Conservation (phyloP, 2,113 vertebrate genomes). For the Ciconia stormi region DNA sequence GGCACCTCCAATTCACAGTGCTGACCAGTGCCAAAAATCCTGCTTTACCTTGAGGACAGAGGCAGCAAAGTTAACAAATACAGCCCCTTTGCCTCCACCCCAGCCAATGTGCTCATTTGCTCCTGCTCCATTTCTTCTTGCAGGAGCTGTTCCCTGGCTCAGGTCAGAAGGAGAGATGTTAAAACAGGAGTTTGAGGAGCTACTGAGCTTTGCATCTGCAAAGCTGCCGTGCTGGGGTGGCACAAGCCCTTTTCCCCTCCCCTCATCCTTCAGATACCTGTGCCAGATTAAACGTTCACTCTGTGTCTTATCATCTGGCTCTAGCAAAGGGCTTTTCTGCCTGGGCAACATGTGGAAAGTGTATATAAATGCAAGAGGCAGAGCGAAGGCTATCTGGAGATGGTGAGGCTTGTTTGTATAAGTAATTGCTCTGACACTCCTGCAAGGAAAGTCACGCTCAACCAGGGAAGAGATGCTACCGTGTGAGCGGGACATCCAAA, state of each 20-base stretch:
- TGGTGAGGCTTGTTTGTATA: background rate
- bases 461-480: background rate
- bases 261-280: background rate
- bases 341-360: fast-evolving
- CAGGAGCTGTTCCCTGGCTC: background rate
- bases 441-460: background rate
- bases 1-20: background rate
- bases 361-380: background rate
- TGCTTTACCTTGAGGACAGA: background rate
- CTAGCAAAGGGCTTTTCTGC: background rate
- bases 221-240: fast-evolving
- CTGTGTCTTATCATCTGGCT: background rate
- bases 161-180: background rate
- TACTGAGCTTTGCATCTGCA: background rate
- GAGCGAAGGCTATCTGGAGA: background rate
- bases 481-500: background rate
- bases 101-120: fast-evolving
- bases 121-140: background rate
- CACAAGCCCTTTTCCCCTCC: background rate
- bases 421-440: background rate
- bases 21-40: background rate
- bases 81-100: background rate
- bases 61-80: background rate
- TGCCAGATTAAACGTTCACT: background rate
- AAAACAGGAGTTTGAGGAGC: background rate